These are phyloP conservation scores for Troides aeacus DNA, from an alignment of 2,888 invertebrate species.

Conservation along the genomic window DNA sequence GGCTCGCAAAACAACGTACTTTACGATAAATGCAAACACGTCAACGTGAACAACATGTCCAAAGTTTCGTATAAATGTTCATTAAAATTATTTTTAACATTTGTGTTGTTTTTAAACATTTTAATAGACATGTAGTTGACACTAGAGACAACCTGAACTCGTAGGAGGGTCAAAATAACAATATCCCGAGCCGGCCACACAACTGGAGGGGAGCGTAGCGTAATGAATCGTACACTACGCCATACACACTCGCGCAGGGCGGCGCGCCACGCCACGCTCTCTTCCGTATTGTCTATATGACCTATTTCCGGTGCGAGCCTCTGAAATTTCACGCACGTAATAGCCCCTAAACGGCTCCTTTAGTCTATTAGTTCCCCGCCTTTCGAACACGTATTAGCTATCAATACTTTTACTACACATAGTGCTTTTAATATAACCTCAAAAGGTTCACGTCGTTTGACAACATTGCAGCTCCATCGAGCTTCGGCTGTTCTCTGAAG, in stretches of 20 bases:
- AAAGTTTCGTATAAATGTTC: too few species aligned
- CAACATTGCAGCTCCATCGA: not conserved
- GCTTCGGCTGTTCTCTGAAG: not conserved
- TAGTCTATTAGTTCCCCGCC: not conserved
- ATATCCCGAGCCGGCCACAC: slow-evolving; percentile 15
- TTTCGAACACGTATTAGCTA: slow-evolving; percentile 1
- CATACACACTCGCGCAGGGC: slow-evolving; percentile 33
- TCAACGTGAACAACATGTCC: too few species aligned
- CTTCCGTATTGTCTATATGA: slow-evolving; percentile 65
- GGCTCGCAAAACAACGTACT: too few species aligned
- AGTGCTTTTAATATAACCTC: not conserved
- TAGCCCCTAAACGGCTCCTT: slow-evolving; percentile 15
- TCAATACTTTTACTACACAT: not conserved
- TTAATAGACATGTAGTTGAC: too few species aligned
- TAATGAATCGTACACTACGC: slow-evolving; percentile 55
- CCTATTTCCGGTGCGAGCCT: slow-evolving; percentile 54
- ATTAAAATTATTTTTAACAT: too few species aligned
- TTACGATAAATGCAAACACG: too few species aligned
- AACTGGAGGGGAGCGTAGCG: slow-evolving; percentile 36
- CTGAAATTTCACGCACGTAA: slow-evolving; percentile 20
- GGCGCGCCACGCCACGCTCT: slow-evolving; percentile 42
- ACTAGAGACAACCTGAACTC: too few species aligned
- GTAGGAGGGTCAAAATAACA: not conserved
- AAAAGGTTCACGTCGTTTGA: not conserved
- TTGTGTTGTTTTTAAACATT: too few species aligned